Evolutionary conservation across 2,797 vertebrate genomes (phyloP), one percentile per base, ranked within the genome.

Genomic region (Manis javanica): DNA sequence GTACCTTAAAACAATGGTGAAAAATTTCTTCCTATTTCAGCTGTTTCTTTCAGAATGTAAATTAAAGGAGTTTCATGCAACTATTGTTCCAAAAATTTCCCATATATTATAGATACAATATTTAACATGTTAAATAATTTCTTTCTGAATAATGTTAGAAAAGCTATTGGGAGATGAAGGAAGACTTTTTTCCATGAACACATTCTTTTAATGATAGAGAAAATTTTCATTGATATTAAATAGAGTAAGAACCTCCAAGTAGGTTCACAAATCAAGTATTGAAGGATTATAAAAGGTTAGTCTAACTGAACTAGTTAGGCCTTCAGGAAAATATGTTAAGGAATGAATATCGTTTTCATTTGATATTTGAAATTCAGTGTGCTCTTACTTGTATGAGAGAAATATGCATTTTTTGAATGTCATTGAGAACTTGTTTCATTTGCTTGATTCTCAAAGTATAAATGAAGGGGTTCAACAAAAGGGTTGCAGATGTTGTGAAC

Each of bases 401-500:
- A 79, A 66, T 74, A 39, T 4, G 10, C 26, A 89, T 75, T 63
- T 94, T 90, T 95, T 77, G 4, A 86, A 46, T 59, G 14, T 77
- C 46, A 59, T 31, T 87, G 7, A 92, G 77, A 86, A 85, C 53
- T 59, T 94, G 74, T 71, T 87, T 94, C 4, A 92, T 72, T 81
- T 96, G 89, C n/a, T 94, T 94, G 42, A 94, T 96, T 29, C 92
- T 96, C 61, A 87, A 82, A 37, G 74, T 95, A 69, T 94, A 97
- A 85, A 95, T 95, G 83, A 95, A 96, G 15, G 88, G 84, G n/a
- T 96, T 94, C 19, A 96, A 64, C 61, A 96, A 29, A 69, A 79
- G 92, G 3, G 92, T 78, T 68, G 92, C 31, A 29, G 59, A 96
- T 26, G 63, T 90, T 26, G 63, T 90, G 21, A 94, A 82, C 37